Percentiles rank a stretch among this genome's conserved stretches.
Evolutionary conservation across 2,797 vertebrate species (phyloP).

Genomic region (Nyctalus aviator): DNA sequence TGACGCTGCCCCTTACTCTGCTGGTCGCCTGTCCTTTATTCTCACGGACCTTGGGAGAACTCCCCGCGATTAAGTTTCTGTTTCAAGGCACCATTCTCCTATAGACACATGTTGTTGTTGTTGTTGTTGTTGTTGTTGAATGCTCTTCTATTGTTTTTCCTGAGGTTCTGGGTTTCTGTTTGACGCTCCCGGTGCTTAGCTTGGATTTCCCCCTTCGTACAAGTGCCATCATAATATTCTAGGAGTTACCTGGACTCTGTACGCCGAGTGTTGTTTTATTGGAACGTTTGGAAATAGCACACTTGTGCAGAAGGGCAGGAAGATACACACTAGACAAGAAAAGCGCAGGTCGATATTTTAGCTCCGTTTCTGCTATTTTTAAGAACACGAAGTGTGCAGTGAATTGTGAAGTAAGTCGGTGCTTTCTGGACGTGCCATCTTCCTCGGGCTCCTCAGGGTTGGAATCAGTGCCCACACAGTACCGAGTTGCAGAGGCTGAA

Average conservation of each 20-base stretch:
- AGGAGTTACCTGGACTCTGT: not conserved
- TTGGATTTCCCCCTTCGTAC: not conserved
- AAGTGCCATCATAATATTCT: not conserved
- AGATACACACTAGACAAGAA: not conserved
- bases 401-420: not conserved
- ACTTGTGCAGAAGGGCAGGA: not conserved
- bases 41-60: not conserved
- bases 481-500: not conserved
- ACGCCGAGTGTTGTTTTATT: not conserved
- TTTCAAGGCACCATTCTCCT: not conserved
- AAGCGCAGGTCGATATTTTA: not conserved
- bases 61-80: not conserved
- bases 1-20: not conserved
- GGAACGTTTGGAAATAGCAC: not conserved
- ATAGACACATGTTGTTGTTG: not conserved
- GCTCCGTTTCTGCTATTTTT: not conserved
- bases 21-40: not conserved
- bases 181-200: not conserved
- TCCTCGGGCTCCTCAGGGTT: not conserved
- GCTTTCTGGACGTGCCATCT: not conserved
- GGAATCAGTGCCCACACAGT: not conserved
- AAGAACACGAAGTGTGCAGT: not conserved
- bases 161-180: not conserved
- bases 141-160: not conserved
- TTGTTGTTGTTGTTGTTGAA: not conserved